Evolutionary conservation across 2,113 vertebrate species (phyloP).

Genomic region (Burhinus oedicnemus): DNA sequence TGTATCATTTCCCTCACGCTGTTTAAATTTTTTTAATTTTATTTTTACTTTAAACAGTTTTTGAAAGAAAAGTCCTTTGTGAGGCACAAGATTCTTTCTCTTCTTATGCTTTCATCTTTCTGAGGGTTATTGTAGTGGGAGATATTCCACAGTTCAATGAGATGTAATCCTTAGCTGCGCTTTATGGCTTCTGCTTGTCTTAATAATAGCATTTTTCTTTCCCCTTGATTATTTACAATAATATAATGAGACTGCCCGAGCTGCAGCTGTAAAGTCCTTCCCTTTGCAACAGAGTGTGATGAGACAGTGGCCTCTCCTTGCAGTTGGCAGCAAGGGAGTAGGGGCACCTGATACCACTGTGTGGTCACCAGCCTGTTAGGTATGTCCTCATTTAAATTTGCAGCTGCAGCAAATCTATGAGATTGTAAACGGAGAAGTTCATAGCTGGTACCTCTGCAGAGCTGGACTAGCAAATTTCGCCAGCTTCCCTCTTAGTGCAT

Average conservation of each 20-base stretch:
- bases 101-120: not conserved
- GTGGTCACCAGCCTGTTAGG: not conserved
- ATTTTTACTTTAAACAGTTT: not conserved
- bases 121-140: not conserved
- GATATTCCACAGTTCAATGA: not conserved
- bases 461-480: not conserved
- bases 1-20: not conserved
- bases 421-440: not conserved
- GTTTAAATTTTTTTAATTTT: not conserved
- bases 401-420: not conserved
- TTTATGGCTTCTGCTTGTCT: not conserved
- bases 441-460: not conserved
- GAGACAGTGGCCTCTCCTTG: not conserved
- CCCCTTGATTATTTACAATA: not conserved
- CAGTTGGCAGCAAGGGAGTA: not conserved
- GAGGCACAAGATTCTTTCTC: not conserved
- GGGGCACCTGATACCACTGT: not conserved
- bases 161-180: not conserved
- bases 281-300: not conserved
- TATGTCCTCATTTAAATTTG: not conserved
- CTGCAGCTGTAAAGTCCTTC: not conserved
- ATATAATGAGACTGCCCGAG: not conserved
- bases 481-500: not conserved
- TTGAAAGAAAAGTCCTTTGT: not conserved
- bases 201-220: not conserved